Evolutionary conservation across 1,140 invertebrate species (phyloP).

Genomic region (Cotesia typhae): DNA sequence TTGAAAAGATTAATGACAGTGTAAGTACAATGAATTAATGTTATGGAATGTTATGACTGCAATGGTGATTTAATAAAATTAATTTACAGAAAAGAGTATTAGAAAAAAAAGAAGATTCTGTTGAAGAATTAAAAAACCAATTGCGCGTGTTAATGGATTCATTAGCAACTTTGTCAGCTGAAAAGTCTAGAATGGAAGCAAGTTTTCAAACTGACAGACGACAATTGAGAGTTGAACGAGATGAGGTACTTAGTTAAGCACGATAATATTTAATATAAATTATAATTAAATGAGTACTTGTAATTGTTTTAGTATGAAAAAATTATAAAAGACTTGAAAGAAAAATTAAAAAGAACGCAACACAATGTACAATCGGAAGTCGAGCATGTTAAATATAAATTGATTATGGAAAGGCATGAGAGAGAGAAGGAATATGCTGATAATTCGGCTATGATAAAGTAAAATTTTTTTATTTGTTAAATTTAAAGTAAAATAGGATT

Average conservation of each 20-base stretch:
- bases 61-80: slow-evolving; percentile 3
- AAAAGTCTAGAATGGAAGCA: slow-evolving; percentile 85
- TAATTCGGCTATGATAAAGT: slow-evolving; percentile 74
- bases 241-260: slow-evolving; percentile 58
- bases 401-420: slow-evolving; percentile 79
- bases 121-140: slow-evolving; percentile 66
- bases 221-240: slow-evolving; percentile 74
- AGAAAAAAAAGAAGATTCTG: slow-evolving; percentile 46
- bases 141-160: slow-evolving; percentile 77
- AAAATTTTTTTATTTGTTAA: slow-evolving; percentile 6
- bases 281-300: no score
- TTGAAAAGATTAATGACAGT: no score
- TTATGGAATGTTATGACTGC: not conserved
- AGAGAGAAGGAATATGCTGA: slow-evolving; percentile 81
- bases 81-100: slow-evolving; percentile 23
- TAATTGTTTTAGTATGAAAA: slow-evolving; percentile 71
- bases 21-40: no score
- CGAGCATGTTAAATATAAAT: slow-evolving; percentile 76
- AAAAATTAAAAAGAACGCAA: slow-evolving; percentile 69
- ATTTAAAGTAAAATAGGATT: no score
- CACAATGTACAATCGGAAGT: slow-evolving; percentile 70
- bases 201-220: slow-evolving; percentile 83
- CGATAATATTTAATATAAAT: no score
- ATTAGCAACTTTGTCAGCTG: slow-evolving; percentile 79
- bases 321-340: slow-evolving; percentile 70